A percentile compares a stretch with the other conserved stretches of the same genome.
These are phyloP conservation scores for Zosterops lateralis DNA, from an alignment of 2,113 vertebrate genomes.

Conservation along the genomic window DNA sequence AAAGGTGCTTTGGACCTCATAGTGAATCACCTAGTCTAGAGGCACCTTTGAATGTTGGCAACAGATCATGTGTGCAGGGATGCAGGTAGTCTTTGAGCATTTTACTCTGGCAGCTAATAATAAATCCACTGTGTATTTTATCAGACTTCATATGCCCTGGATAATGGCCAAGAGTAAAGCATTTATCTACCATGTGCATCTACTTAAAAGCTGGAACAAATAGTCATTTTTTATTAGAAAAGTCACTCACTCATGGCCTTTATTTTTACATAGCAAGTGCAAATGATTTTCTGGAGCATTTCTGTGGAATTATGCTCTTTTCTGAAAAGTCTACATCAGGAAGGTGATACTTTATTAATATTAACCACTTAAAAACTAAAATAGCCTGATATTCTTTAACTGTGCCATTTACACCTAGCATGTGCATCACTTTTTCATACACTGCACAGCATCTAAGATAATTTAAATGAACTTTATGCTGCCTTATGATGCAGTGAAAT, in stretches of 20 bases:
- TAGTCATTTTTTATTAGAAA: slow-evolving; percentile 55
- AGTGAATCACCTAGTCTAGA: background rate
- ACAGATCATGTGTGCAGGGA: background rate
- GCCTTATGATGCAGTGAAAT: background rate
- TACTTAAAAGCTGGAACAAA: slow-evolving; percentile 59
- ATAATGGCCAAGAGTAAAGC: slow-evolving; percentile 12
- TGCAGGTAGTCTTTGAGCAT: background rate
- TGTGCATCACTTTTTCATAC: background rate
- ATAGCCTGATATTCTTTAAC: background rate
- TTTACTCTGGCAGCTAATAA: slow-evolving; percentile 32
- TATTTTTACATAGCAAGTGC: slow-evolving; percentile 11
- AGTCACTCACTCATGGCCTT: background rate
- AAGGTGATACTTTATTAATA: background rate
- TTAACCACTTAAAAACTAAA: background rate
- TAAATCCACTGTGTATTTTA: slow-evolving; percentile 35
- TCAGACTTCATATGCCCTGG: slow-evolving; percentile 24
- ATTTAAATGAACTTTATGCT: background rate
- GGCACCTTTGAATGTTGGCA: background rate
- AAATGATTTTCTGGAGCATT: slow-evolving; percentile 48
- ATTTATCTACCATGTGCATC: slow-evolving; percentile 55
- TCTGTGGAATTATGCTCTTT: background rate
- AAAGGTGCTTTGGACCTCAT: background rate
- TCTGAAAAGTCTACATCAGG: background rate
- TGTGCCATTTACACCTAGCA: background rate
- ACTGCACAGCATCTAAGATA: background rate